Conservation (phyloP, 2,113 vertebrate genomes). For the Columba livia region DNA sequence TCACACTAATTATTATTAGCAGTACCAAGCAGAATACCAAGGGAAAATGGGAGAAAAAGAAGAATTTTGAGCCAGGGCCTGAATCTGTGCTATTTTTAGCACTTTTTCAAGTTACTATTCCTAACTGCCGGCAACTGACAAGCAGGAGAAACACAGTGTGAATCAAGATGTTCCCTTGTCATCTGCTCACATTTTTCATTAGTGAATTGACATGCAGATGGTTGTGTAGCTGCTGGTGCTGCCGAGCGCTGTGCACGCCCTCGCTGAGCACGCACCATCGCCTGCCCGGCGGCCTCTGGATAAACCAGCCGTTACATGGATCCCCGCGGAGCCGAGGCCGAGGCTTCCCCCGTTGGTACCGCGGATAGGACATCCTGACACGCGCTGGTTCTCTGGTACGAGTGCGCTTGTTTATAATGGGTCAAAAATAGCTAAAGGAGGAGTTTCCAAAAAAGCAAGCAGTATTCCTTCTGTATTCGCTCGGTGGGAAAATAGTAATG, state of each 20-base stretch:
- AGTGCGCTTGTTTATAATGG: background rate
- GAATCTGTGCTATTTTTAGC: conserved; percentile 57
- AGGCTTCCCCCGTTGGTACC: fast-evolving
- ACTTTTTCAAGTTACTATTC: conserved; percentile 32
- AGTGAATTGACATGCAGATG: conserved; percentile 1
- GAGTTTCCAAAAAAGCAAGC: background rate
- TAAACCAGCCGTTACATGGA: background rate
- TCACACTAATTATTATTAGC: background rate
- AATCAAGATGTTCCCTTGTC: conserved; percentile 52
- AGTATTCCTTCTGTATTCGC: background rate
- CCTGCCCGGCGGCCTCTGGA: background rate
- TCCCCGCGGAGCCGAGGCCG: background rate
- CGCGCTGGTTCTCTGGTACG: background rate
- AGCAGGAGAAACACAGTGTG: conserved; percentile 46
- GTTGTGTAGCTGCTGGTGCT: background rate
- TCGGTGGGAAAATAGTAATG: background rate
- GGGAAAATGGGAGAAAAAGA: background rate
- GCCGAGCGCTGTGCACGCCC: background rate
- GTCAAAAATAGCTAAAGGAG: background rate
- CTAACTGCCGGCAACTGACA: conserved; percentile 53
- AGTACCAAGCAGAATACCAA: background rate
- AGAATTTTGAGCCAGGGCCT: background rate
- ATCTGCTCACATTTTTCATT: conserved; percentile 35
- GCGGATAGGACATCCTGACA: no score
- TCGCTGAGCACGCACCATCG: background rate